Evolutionary conservation across 2,888 invertebrate species (phyloP).

Genomic region (Gymnoscelis rufifasciata): DNA sequence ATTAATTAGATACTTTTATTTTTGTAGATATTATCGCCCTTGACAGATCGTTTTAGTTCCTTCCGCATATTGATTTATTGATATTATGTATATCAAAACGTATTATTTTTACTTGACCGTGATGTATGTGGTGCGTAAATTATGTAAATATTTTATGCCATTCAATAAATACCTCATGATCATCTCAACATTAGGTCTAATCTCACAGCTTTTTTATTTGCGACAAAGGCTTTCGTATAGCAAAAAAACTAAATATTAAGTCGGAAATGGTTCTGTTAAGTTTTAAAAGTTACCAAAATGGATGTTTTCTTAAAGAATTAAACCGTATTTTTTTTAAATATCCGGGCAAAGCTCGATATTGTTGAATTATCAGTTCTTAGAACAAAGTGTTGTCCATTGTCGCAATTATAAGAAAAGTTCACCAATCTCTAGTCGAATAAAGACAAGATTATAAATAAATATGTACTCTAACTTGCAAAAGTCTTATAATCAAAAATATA

Average conservation of each 20-base stretch:
- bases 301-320: conserved; percentile 35
- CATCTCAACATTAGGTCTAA: background rate
- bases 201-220: conserved; percentile 25
- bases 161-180: conserved; percentile 5
- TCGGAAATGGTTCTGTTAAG: conserved; percentile 10
- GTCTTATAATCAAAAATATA: conserved; percentile 31
- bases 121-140: background rate
- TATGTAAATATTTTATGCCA: background rate
- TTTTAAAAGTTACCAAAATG: conserved; percentile 23
- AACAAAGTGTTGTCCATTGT: conserved; percentile 51
- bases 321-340: conserved; percentile 19
- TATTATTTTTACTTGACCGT: too few species aligned
- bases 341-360: conserved; percentile 46
- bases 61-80: too few species aligned
- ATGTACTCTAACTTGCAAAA: conserved; percentile 34
- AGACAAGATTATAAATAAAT: conserved; percentile 43
- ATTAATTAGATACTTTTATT: too few species aligned
- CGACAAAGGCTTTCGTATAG: conserved; percentile 29
- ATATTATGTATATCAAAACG: too few species aligned
- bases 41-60: too few species aligned
- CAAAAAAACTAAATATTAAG: conserved; percentile 1
- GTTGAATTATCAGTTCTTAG: conserved; percentile 54
- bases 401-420: conserved; percentile 53
- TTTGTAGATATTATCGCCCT: too few species aligned
- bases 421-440: conserved; percentile 72